phyloP scores from a whole-genome alignment of 2,797 vertebrate genomes.

The Pseudocheirus occidentalis region DNA sequence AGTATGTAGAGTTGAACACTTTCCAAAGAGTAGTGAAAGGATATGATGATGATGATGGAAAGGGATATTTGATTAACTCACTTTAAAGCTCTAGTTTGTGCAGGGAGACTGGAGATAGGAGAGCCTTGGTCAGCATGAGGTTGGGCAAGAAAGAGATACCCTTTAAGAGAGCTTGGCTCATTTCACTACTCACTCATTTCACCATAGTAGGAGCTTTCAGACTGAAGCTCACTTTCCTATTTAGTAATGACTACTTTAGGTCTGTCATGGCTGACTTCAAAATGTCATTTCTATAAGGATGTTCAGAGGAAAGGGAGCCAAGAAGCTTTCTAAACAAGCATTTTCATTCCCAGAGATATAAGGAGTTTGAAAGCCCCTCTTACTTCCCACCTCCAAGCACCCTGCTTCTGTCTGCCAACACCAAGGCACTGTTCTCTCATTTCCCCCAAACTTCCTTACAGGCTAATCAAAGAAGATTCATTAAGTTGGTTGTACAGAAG shows the following conservation, averaged over 20 bases:
- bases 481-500: not conserved
- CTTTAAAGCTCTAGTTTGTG: not conserved
- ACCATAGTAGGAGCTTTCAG: not conserved
- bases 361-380: not conserved
- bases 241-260: conserved; percentile 3
- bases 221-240: conserved; percentile 27
- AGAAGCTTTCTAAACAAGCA: conserved; percentile 43
- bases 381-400: not conserved
- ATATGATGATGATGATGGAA: conserved; percentile 46
- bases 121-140: not conserved
- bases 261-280: conserved; percentile 32
- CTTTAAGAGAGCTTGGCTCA: not conserved
- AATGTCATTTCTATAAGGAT: conserved; percentile 27
- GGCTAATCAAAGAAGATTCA: not conserved
- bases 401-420: conserved; percentile 39
- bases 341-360: conserved; percentile 4
- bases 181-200: not conserved
- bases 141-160: not conserved
- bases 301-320: conserved; percentile 19
- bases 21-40: conserved; percentile 53
- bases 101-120: not conserved
- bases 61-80: conserved; percentile 2
- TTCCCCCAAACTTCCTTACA: conserved; percentile 33
- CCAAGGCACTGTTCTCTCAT: conserved; percentile 40
- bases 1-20: conserved; percentile 21